Percentiles rank a stretch among this genome's conserved stretches.
Evolutionary conservation across 2,113 vertebrate species (phyloP).

Genomic region (Apus apus): DNA sequence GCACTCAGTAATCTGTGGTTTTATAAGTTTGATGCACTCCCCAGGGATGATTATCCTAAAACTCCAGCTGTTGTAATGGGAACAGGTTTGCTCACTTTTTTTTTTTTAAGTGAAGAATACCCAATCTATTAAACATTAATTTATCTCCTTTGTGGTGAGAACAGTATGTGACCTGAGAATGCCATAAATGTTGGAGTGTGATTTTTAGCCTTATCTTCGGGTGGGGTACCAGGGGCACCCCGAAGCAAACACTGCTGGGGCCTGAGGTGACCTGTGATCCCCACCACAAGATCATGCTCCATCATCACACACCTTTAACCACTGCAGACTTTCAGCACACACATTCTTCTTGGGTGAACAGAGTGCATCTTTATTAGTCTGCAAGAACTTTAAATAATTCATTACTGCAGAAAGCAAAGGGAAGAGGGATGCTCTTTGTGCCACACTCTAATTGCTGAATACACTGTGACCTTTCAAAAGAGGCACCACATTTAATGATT

Average conservation of each 20-base stretch:
- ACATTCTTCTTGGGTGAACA: not conserved
- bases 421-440: not conserved
- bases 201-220: not conserved
- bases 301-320: not conserved
- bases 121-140: not conserved
- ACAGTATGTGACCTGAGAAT: not conserved
- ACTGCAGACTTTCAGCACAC: not conserved
- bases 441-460: not conserved
- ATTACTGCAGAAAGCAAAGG: not conserved
- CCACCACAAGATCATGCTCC: not conserved
- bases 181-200: not conserved
- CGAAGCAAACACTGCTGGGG: not conserved
- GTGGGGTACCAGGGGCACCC: not conserved
- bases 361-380: not conserved
- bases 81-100: not conserved
- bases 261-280: rapidly evolving
- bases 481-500: not conserved
- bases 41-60: not conserved
- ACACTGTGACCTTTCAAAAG: rapidly evolving
- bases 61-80: not conserved
- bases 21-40: not conserved
- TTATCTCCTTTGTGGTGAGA: not conserved
- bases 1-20: not conserved
- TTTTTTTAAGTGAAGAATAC: not conserved
- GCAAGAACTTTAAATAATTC: not conserved